Percentiles rank a stretch among this genome's conserved stretches.
phyloP scores from a whole-genome alignment of 2,113 vertebrate species.

The Neodontobutis hainanensis region DNA sequence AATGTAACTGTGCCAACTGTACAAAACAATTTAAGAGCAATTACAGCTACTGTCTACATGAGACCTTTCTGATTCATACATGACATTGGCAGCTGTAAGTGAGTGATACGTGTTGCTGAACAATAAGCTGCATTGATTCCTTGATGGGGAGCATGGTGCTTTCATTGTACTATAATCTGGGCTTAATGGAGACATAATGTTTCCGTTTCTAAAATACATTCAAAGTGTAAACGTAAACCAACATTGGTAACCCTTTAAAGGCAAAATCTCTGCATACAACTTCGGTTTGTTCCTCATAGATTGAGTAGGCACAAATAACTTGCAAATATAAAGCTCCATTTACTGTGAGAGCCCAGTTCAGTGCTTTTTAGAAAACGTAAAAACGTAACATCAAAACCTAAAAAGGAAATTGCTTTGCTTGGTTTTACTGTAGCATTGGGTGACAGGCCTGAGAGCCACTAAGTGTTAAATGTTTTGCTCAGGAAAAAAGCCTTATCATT shows the following conservation, averaged over 20 bases:
- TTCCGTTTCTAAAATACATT: slow-evolving; percentile 13
- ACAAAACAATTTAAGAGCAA: slow-evolving; percentile 5
- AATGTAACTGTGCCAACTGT: background rate
- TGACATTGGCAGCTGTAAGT: slow-evolving; percentile 1
- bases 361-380: too few relatives aligned
- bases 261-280: too few relatives aligned
- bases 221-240: background rate
- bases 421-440: background rate
- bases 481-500: slow-evolving; percentile 35
- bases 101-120: slow-evolving; percentile 26
- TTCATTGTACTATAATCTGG: slow-evolving; percentile 31
- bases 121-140: slow-evolving; percentile 48
- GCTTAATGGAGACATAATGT: slow-evolving; percentile 27
- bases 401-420: too few relatives aligned
- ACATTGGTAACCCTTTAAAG: background rate
- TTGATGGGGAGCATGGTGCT: slow-evolving; percentile 2
- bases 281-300: too few relatives aligned
- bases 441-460: background rate
- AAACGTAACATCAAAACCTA: too few relatives aligned
- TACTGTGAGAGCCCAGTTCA: too few relatives aligned
- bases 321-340: too few relatives aligned
- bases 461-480: slow-evolving; percentile 38
- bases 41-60: slow-evolving; percentile 4
- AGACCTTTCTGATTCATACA: background rate
- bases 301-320: too few relatives aligned